phyloP scores from a whole-genome alignment of 1,140 invertebrate species.

The Hormaphis cornu region DNA sequence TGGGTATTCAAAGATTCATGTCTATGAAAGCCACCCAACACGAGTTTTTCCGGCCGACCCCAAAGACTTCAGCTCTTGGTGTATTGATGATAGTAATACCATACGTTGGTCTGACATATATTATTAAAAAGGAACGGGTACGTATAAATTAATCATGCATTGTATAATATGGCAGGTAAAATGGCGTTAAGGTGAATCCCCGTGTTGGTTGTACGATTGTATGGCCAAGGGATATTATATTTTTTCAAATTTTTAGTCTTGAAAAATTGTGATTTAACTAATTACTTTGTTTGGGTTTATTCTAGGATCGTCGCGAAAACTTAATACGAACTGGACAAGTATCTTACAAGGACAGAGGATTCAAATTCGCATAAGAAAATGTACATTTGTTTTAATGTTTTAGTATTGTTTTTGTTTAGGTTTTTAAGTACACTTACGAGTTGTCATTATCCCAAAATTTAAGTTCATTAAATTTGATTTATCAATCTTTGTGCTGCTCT shows the following conservation, averaged over 20 bases:
- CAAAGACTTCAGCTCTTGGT: neutral
- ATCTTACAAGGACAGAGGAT: constrained; percentile 16
- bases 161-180: no score
- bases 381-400: neutral
- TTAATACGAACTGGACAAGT: constrained; percentile 19
- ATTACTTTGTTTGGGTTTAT: neutral
- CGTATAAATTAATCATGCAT: neutral
- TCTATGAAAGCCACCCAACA: constrained; percentile 5
- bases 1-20: constrained; percentile 15
- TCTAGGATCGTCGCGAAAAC: constrained; percentile 19
- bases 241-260: neutral
- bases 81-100: neutral
- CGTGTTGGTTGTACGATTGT: neutral
- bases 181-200: no score
- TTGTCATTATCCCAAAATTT: no score
- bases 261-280: no score
- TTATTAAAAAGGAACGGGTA: constrained; percentile 25
- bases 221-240: neutral
- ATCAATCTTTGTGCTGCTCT: no score
- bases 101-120: neutral
- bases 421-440: no score
- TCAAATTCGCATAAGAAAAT: constrained; percentile 27
- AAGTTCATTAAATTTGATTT: no score
- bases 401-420: neutral
- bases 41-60: constrained; percentile 12